A percentile compares a stretch with the other conserved stretches of the same genome.
Evolutionary conservation across 2,797 vertebrate genomes (phyloP).

Genomic region (Fistularia commersonii): DNA sequence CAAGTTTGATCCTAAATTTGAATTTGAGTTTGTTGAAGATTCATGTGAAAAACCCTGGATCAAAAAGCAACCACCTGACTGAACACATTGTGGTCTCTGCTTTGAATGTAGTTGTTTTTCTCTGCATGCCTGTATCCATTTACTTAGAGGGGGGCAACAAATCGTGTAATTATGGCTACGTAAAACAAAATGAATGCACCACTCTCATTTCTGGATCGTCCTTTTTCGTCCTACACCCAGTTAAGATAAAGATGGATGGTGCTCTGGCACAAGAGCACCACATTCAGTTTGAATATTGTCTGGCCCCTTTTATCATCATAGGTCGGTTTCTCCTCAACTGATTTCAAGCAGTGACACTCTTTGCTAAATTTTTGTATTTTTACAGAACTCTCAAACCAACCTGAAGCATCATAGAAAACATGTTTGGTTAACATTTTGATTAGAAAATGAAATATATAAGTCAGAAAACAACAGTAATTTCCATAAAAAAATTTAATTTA

Average conservation of each 20-base stretch:
- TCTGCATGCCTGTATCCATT: constrained; percentile 48
- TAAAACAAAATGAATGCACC: constrained; percentile 76
- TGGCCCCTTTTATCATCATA: constrained; percentile 46
- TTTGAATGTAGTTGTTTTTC: constrained; percentile 26
- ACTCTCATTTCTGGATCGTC: constrained; percentile 68
- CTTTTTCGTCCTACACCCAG: constrained; percentile 72
- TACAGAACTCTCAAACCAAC: too few relatives aligned
- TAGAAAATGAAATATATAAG: constrained; percentile 16
- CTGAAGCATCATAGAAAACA: too few relatives aligned
- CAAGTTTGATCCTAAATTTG: not conserved
- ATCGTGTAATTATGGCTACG: constrained; percentile 56
- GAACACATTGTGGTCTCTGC: constrained; percentile 6
- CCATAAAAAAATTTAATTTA: constrained; percentile 75
- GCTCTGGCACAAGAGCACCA: constrained; percentile 48
- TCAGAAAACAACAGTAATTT: constrained; percentile 30
- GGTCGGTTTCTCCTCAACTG: constrained; percentile 40
- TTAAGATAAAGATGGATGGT: constrained; percentile 76
- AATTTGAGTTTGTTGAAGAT: not conserved
- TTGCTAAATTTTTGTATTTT: too few relatives aligned
- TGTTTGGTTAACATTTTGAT: too few relatives aligned
- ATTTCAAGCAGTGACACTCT: constrained; percentile 47
- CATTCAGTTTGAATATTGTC: constrained; percentile 57
- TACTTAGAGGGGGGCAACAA: constrained; percentile 74
- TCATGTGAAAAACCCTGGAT: not conserved
- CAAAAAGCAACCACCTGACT: not conserved